Conservation (phyloP, 2,888 invertebrate genomes). For the Acleris sparsana region DNA sequence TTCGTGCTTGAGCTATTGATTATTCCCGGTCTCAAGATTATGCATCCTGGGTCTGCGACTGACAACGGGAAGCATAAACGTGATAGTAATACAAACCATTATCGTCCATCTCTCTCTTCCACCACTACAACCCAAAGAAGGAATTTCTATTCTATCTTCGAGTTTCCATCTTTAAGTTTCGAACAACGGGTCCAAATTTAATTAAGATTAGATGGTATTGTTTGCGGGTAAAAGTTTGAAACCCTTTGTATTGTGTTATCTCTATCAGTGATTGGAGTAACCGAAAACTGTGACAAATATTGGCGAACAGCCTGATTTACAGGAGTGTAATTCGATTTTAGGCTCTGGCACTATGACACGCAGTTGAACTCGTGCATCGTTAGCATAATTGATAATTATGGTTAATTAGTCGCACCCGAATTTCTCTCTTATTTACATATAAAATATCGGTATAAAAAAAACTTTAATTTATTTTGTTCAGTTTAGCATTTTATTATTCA, state of each 20-base stretch:
- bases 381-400: too few species aligned
- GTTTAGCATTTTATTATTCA: too few species aligned
- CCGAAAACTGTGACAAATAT: slow-evolving; percentile 24
- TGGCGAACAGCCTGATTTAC: not conserved
- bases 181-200: slow-evolving; percentile 27
- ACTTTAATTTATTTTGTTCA: too few species aligned
- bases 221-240: slow-evolving; percentile 15
- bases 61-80: too few species aligned
- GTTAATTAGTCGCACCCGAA: too few species aligned
- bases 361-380: too few species aligned
- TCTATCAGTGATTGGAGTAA: slow-evolving; percentile 13
- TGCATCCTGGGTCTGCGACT: too few species aligned
- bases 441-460: too few species aligned
- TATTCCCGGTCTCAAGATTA: too few species aligned
- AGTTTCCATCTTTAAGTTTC: slow-evolving; percentile 30
- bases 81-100: not conserved
- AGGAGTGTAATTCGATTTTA: not conserved
- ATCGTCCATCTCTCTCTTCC: not conserved
- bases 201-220: slow-evolving; percentile 33
- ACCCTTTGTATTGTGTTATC: slow-evolving; percentile 23
- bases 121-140: slow-evolving; percentile 6
- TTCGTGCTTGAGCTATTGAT: too few species aligned
- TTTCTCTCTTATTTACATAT: too few species aligned
- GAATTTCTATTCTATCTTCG: slow-evolving; percentile 24
- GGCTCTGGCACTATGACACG: not conserved